Evolutionary conservation across 2,888 invertebrate genomes (phyloP), one percentile per base, ranked within the genome.

Genomic region (Ichneumon xanthorius): DNA sequence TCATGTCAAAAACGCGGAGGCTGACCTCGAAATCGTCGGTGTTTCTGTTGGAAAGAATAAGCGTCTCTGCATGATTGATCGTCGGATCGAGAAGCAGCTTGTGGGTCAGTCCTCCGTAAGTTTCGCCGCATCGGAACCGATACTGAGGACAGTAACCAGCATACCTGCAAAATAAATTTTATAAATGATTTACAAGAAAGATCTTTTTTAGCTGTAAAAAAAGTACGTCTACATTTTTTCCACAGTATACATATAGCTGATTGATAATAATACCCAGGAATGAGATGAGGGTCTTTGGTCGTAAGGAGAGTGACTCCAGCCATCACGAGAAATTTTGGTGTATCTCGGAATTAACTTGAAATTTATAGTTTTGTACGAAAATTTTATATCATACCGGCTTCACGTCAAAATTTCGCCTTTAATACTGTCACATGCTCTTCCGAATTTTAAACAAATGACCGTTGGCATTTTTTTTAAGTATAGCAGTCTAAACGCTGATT

Each of bases 81-180:
- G 96, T 96, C 0, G 97, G 97, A 93, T 97, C 97, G 89, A 97
- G 93, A 0, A 97, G 95, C 71, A 97, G 95, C 94, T 97, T 97
- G 92, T 91, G 91, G 0, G 97, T 96, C 63, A 96, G 95, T 5
- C 95, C 96, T 76, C 97, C 97, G 94, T 96, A 97, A 0, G 97
- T 97, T 93, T 97, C 96, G 2, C 97, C 97, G 85, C 96, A 95
- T 30, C 96, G 95, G 92, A 96, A 97, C 83, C 96, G 96, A 94
- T 96, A 96, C 90, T 97, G 96, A 0, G 97, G 97, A 90, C 96
- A 97, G 90, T 96, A 96, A 55, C 97, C 97, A 2, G 97, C 96
- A 92, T 97, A 97, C 82, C 97, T 97, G 91, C 30, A 58, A 80
- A 80, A 30, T 48, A 33, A 63, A 72, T 67, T 63, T 65, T 0